Evolutionary conservation across 2,888 invertebrate species (phyloP).

Genomic region (Dicyrtomina minuta): DNA sequence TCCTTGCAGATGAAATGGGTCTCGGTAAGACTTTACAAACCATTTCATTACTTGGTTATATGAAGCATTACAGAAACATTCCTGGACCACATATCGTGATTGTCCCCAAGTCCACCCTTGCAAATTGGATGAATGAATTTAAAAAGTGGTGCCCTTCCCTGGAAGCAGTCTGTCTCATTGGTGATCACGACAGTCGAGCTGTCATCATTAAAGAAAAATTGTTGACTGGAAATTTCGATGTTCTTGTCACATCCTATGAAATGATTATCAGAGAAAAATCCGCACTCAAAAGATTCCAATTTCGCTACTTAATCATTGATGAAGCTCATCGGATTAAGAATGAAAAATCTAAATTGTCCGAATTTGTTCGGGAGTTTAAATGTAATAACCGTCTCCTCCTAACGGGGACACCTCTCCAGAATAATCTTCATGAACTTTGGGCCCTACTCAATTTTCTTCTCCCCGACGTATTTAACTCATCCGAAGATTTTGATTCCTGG

Average conservation of each 20-base stretch:
- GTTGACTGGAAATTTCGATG: constrained; percentile 97
- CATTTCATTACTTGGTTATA: constrained; percentile 89
- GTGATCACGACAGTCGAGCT: constrained; percentile 87
- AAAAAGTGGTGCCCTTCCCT: constrained; percentile 95
- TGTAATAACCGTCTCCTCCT: constrained; percentile 90
- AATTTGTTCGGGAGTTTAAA: constrained; percentile 93
- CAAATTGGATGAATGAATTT: constrained; percentile 98
- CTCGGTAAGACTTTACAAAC: constrained; percentile 98
- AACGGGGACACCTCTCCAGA: constrained; percentile 97
- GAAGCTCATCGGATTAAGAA: constrained; percentile 99
- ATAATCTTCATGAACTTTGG: constrained; percentile 98
- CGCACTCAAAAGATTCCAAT: constrained; percentile 96
- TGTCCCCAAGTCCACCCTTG: constrained; percentile 96
- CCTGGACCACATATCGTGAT: constrained; percentile 97
- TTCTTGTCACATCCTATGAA: constrained; percentile 97
- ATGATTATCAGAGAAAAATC: constrained; percentile 97
- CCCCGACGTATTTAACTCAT: constrained; percentile 96
- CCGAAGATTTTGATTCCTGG: constrained; percentile 98
- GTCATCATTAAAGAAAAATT: constrained; percentile 83
- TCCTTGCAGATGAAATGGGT: constrained; percentile 98
- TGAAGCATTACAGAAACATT: constrained; percentile 90
- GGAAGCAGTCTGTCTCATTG: constrained; percentile 89
- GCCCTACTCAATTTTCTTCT: constrained; percentile 93
- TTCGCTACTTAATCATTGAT: constrained; percentile 98
- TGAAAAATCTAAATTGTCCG: constrained; percentile 97